phyloP scores from a whole-genome alignment of 2,113 vertebrate genomes.

The Ailurus styani region DNA sequence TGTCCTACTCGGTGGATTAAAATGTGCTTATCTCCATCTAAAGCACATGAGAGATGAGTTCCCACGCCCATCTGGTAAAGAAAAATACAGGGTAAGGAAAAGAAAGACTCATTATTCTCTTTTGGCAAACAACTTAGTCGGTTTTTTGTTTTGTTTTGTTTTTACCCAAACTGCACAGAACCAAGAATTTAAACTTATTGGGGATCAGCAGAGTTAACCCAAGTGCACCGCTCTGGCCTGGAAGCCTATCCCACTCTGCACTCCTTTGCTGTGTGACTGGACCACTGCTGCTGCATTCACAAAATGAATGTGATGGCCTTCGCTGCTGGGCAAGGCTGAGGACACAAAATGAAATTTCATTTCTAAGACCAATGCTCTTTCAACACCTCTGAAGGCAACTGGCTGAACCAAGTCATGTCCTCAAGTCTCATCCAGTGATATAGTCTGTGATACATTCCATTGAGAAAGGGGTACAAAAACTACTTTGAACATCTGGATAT shows the following conservation, averaged over 20 bases:
- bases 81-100: not conserved
- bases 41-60: not conserved
- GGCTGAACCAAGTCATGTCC: not conserved
- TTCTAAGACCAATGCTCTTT: not conserved
- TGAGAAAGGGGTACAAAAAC: not conserved
- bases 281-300: accelerated
- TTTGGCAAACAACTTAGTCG: not conserved
- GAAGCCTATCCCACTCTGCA: too few relatives aligned
- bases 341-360: not conserved
- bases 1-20: not conserved
- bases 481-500: not conserved
- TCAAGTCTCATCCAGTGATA: not conserved
- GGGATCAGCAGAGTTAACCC: not conserved
- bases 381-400: not conserved
- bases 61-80: not conserved
- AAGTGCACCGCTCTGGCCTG: not conserved
- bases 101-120: not conserved
- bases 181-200: not conserved
- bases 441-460: not conserved
- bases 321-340: not conserved
- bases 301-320: not conserved
- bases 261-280: too few relatives aligned
- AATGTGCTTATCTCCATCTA: not conserved
- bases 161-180: not conserved
- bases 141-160: not conserved